Conservation (phyloP, 1,140 invertebrate species). For the Xylocopa sonorina region DNA sequence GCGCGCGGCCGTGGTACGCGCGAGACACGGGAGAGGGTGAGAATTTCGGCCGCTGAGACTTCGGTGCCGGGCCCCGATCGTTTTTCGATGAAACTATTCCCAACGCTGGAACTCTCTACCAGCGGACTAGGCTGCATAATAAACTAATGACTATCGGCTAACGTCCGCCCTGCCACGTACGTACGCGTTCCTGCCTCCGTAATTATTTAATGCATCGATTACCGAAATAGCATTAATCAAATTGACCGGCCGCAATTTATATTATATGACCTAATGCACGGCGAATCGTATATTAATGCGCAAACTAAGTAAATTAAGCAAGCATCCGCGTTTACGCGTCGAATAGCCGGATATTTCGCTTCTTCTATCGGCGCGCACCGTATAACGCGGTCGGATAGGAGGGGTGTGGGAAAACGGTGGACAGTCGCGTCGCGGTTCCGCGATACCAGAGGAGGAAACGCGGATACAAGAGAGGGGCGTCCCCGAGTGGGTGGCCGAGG, state of each 20-base stretch:
- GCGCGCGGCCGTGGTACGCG: too few relatives aligned
- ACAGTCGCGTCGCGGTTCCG: slow-evolving; percentile 3
- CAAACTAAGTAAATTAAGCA: slow-evolving; percentile 64
- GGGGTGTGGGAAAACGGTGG: background rate
- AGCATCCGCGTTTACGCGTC: slow-evolving; percentile 38
- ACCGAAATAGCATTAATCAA: slow-evolving; percentile 64
- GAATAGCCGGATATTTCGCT: slow-evolving; percentile 25
- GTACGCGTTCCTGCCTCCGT: slow-evolving; percentile 16
- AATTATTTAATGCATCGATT: slow-evolving; percentile 63
- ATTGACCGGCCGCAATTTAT: slow-evolving; percentile 66
- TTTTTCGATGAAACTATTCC: slow-evolving; percentile 50
- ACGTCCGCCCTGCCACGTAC: slow-evolving; percentile 24
- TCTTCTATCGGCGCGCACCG: slow-evolving; percentile 15
- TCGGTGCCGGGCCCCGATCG: slow-evolving; percentile 18
- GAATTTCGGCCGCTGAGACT: background rate
- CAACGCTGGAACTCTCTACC: slow-evolving; percentile 32
- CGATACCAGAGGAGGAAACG: background rate
- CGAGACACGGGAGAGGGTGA: too few relatives aligned
- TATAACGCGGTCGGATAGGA: background rate
- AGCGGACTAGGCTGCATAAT: slow-evolving; percentile 34
- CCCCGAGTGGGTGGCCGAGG: slow-evolving; percentile 44
- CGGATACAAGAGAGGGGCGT: slow-evolving; percentile 46
- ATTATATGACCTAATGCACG: slow-evolving; percentile 66
- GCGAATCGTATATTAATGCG: slow-evolving; percentile 66
- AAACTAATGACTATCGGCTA: slow-evolving; percentile 52